These are phyloP conservation scores for Atta cephalotes DNA, from an alignment of 1,140 invertebrate genomes.

Conservation along the genomic window DNA sequence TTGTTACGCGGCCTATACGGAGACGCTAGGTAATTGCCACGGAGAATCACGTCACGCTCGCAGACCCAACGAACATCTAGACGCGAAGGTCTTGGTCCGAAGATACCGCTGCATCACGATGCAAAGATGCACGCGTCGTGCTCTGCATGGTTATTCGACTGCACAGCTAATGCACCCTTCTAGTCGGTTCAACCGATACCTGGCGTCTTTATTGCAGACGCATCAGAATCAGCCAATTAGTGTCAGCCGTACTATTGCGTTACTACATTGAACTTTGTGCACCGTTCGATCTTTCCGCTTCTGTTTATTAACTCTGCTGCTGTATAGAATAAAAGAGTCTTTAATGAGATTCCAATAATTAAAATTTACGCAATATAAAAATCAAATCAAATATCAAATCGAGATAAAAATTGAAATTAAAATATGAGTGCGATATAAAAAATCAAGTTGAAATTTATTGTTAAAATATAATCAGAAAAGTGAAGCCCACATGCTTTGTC, in stretches of 20 bases:
- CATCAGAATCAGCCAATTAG: slow-evolving; percentile 39
- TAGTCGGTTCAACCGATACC: background rate
- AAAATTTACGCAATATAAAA: background rate
- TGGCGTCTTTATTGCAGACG: slow-evolving; percentile 28
- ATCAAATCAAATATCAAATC: background rate
- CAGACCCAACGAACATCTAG: slow-evolving; percentile 30
- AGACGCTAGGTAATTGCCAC: slow-evolving; percentile 53
- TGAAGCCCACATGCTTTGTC: too few relatives aligned
- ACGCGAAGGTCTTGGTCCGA: slow-evolving; percentile 58
- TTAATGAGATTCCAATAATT: background rate
- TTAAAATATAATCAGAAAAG: background rate
- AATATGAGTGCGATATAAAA: background rate
- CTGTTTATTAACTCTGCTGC: background rate
- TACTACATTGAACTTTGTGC: slow-evolving; percentile 17
- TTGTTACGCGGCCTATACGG: slow-evolving; percentile 38
- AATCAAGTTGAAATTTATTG: background rate
- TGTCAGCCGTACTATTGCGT: slow-evolving; percentile 29
- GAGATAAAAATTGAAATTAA: background rate
- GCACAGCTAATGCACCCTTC: slow-evolving; percentile 14
- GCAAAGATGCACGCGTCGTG: slow-evolving; percentile 20
- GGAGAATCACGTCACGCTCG: slow-evolving; percentile 58
- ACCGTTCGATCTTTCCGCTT: slow-evolving; percentile 9
- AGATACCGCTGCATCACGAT: slow-evolving; percentile 42
- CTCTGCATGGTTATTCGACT: background rate
- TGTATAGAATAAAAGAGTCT: background rate